Conservation (phyloP, 2,113 vertebrate genomes). For the Microcebus ravelobensis region DNA sequence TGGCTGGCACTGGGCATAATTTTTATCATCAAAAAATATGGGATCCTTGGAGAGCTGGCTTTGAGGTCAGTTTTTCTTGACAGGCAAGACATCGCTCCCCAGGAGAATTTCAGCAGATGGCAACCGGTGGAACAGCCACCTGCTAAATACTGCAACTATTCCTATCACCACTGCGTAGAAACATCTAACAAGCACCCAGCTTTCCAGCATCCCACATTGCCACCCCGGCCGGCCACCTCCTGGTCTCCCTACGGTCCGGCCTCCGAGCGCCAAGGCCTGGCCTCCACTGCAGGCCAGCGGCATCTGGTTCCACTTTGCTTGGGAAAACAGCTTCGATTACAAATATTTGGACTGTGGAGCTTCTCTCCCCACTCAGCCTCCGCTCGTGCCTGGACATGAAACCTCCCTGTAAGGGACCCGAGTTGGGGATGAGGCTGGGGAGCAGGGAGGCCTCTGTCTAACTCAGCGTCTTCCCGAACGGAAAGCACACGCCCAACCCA, state of each 20-base stretch:
- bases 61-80: neutral
- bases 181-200: neutral
- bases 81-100: neutral
- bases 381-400: constrained; percentile 60
- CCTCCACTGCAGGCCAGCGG: neutral
- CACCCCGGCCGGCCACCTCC: neutral
- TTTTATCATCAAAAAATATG: neutral
- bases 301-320: constrained; percentile 83
- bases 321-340: constrained; percentile 82
- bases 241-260: accelerated
- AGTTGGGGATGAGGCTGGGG: neutral
- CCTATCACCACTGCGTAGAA: neutral
- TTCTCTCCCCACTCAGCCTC: constrained; percentile 72
- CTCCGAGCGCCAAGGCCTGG: constrained; percentile 13
- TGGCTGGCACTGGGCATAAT: neutral
- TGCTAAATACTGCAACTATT: accelerated
- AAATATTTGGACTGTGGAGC: constrained; percentile 77
- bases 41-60: neutral
- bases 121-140: neutral
- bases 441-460: neutral
- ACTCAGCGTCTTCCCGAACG: constrained; percentile 74
- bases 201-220: neutral
- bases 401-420: constrained; percentile 62
- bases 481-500: constrained; percentile 57
- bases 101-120: neutral